These are phyloP conservation scores for Beris morrisii DNA, from an alignment of 2,888 invertebrate species.

Conservation along the genomic window DNA sequence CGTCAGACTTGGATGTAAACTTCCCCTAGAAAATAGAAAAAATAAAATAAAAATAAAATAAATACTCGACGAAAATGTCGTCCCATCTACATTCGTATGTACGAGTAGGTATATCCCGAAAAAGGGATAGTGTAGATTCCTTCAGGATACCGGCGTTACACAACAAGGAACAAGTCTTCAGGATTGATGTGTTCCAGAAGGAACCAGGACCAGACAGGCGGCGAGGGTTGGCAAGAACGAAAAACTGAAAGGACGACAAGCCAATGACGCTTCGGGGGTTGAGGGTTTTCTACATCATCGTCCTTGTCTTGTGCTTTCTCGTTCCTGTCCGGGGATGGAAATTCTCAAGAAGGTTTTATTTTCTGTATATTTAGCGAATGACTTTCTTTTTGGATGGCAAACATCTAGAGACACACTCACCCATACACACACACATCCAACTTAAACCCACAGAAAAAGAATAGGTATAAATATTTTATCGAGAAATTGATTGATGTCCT, in stretches of 20 bases:
- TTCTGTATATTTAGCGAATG: constrained; percentile 16
- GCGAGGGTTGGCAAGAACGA: too few relatives aligned
- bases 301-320: background rate
- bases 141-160: constrained; percentile 1
- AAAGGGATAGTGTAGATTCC: constrained; percentile 10
- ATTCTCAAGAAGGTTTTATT: constrained; percentile 13
- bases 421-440: background rate
- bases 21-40: constrained; percentile 64
- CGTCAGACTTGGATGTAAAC: constrained; percentile 81
- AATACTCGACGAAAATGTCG: constrained; percentile 22
- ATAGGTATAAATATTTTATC: constrained; percentile 37
- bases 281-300: background rate
- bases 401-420: background rate
- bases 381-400: constrained; percentile 15
- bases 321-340: background rate
- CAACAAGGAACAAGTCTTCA: constrained; percentile 14
- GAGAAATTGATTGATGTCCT: constrained; percentile 37
- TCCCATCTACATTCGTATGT: constrained; percentile 6
- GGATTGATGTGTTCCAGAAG: background rate
- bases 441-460: constrained; percentile 14
- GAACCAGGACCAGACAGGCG: background rate
- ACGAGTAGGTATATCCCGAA: background rate
- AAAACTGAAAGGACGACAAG: background rate
- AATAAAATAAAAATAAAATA: constrained; percentile 16
- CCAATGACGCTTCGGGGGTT: background rate